These are phyloP conservation scores for Phalera bucephala DNA, from an alignment of 2,888 invertebrate genomes.

Conservation along the genomic window DNA sequence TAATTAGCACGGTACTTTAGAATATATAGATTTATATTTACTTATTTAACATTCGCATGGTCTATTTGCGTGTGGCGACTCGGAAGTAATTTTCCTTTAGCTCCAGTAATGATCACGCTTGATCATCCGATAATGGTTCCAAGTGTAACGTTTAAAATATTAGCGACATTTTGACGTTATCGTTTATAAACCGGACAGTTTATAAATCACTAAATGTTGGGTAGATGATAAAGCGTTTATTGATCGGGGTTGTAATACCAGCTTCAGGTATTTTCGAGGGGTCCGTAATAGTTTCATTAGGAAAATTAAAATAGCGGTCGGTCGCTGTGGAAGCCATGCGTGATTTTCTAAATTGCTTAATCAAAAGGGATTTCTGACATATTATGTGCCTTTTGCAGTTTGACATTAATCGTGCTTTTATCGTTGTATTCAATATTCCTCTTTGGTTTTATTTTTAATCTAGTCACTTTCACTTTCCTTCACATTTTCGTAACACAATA, in stretches of 20 bases:
- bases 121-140: constrained; percentile 45
- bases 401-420: too few species aligned
- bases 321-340: constrained; percentile 1
- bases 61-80: constrained; percentile 52
- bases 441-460: too few species aligned
- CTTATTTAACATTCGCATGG: constrained; percentile 32
- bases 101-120: constrained; percentile 47
- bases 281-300: constrained; percentile 9
- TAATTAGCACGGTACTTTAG: constrained; percentile 17
- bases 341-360: constrained; percentile 1
- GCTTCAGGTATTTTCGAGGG: constrained; percentile 1
- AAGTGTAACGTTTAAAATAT: constrained; percentile 47
- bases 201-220: constrained; percentile 26
- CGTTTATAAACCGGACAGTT: constrained; percentile 28
- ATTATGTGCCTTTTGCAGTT: too few species aligned
- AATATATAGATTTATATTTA: constrained; percentile 16
- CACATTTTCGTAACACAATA: too few species aligned
- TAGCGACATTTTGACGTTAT: constrained; percentile 23
- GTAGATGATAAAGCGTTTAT: constrained; percentile 25
- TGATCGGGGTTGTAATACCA: constrained; percentile 12
- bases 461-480: too few species aligned
- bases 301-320: constrained; percentile 11
- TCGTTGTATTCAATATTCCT: too few species aligned
- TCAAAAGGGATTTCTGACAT: background rate
- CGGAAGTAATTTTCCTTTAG: constrained; percentile 49